These are phyloP conservation scores for Pachyrhynchus sulphureomaculatus DNA, from an alignment of 1,140 invertebrate species.

Conservation along the genomic window DNA sequence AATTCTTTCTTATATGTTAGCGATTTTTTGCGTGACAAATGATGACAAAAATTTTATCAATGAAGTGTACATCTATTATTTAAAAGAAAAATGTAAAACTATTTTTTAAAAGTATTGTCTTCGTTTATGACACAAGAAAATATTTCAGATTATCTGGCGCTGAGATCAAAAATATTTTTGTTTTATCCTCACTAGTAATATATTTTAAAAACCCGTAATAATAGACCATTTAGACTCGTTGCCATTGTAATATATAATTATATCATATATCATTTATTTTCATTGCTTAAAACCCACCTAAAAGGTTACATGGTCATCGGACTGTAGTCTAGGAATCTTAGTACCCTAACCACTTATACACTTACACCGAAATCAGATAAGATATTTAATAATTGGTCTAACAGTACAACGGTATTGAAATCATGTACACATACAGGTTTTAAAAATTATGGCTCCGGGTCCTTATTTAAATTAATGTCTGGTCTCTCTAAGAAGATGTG, in stretches of 20 bases:
- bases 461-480: conserved; percentile 34
- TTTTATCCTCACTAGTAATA: conserved; percentile 12
- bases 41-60: too few relatives aligned
- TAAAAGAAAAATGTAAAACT: neutral
- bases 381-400: conserved; percentile 39
- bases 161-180: conserved; percentile 1
- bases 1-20: too few relatives aligned
- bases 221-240: conserved; percentile 21
- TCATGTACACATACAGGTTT: conserved; percentile 38
- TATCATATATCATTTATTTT: conserved; percentile 26
- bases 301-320: conserved; percentile 24
- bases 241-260: conserved; percentile 22
- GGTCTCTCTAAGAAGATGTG: conserved; percentile 3
- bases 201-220: conserved; percentile 21
- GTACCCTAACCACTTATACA: conserved; percentile 30
- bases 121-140: neutral
- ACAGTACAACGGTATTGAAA: conserved; percentile 34
- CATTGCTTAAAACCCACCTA: conserved; percentile 26
- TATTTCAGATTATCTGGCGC: neutral
- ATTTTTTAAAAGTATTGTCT: neutral
- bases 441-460: conserved; percentile 34
- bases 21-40: too few relatives aligned
- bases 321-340: conserved; percentile 21
- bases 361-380: conserved; percentile 37
- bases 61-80: too few relatives aligned